Evolutionary conservation across 2,113 vertebrate genomes (phyloP), one percentile per base, ranked within the genome.

Genomic region (Terrapene triunguis): DNA sequence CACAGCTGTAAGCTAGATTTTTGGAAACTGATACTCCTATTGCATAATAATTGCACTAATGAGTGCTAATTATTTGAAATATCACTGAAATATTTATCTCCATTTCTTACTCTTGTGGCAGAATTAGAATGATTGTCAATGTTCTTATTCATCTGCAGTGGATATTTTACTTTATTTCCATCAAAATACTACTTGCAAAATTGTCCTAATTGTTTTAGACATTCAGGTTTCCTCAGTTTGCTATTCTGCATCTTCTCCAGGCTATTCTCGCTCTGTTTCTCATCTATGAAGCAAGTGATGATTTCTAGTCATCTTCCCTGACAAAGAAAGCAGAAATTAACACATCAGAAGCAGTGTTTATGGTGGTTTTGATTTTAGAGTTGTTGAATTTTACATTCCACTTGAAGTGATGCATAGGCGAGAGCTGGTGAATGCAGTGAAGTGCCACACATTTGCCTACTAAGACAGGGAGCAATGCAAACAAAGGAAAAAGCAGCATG

Each of bases 81-180:
- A 91, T 82, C 7, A 38, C 85, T 86, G 94, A 97, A 95, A 91
- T 94, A 96, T 97, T 96, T 97, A 86, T 88, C 80, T 85, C 65
- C 4, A 1, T 22, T 21, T 96, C 93, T 92, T 88, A 65, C 13
- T 90, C 8, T 74, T 85, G n/a, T 78, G 59, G 48, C 53, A 97
- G 55, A 89, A 90, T 79, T 84, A 80, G 84, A 95, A 76, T 32
- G 38, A 81, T 86, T 95, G 91, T 89, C 95, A 84, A 96, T 84
- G 94, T 93, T 91, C 76, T 24, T 90, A 86, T 83, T 93, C 80
- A 92, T 92, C 74, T 81, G 2, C 59, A 90, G 29, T 69, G 4
- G 69, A 76, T 94, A 93, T 95, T 95, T 89, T 65, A 91, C 69
- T 91, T 32, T 59, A 86, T 84, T 94, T 97, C 90, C 90, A 95